A percentile compares a stretch with the other conserved stretches of the same genome.
Conservation (phyloP, 2,113 vertebrate species). For the Pterocles burchelli region DNA sequence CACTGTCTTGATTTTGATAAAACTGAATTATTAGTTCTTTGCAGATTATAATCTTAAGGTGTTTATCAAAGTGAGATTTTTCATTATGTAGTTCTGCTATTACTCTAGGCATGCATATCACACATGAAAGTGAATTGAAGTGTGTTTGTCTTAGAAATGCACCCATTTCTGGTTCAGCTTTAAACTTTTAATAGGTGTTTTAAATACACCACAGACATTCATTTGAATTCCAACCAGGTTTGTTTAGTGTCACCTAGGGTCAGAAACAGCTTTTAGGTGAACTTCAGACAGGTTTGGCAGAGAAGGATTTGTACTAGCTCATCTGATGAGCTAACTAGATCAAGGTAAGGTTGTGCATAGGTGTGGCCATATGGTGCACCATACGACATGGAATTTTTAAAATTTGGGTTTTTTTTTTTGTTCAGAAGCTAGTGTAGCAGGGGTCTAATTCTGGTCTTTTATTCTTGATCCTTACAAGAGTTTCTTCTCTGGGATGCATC, state of each 20-base stretch:
- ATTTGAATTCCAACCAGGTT: not conserved
- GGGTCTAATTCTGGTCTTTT: not conserved
- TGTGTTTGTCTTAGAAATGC: not conserved
- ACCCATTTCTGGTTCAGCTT: not conserved
- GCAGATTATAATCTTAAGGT: not conserved
- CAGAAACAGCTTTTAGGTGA: not conserved
- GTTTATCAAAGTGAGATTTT: not conserved
- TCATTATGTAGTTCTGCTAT: not conserved
- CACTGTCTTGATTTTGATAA: not conserved
- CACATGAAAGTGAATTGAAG: not conserved
- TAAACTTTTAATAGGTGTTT: not conserved
- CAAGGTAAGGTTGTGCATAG: not conserved
- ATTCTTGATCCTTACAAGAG: not conserved
- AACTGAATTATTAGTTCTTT: not conserved
- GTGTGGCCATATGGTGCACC: not conserved
- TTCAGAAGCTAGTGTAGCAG: not conserved
- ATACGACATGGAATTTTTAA: not conserved
- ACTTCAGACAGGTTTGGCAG: not conserved
- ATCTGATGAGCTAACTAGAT: not conserved
- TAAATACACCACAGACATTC: not conserved
- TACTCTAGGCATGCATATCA: not conserved
- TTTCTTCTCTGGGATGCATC: not conserved
- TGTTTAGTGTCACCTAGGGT: not conserved
- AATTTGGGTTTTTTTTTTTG: not conserved
- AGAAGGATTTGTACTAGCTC: not conserved